Evolutionary conservation across 2,888 invertebrate species (phyloP), one percentile per base, ranked within the genome.

Genomic region (Xestia xanthographa): DNA sequence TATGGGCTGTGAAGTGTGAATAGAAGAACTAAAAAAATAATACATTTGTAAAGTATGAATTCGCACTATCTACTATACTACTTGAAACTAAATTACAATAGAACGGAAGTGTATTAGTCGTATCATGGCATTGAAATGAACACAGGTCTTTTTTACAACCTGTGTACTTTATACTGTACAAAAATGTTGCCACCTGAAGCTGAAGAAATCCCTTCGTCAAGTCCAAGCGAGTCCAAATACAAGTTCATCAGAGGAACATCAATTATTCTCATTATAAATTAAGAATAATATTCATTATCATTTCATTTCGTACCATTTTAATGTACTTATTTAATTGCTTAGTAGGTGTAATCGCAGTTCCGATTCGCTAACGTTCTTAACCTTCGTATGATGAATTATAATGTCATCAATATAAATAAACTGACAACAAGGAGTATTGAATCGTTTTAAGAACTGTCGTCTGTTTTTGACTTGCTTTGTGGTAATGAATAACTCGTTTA

Each of bases 381-480:
- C 78, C 80, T 78, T 71, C 62, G 66, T 60, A 76, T 66, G 58
- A 77, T 83, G 77, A 80, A 85, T 85, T 80, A 83, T 83, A 85
- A 79, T 79, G 72, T 87, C 83, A 86, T 87, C 81, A 81, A 77
- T 75, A 87, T 86, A 81, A 83, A 81, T 80, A 84, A 81, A 82
- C 66, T 63, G 68, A 77, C 66, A 77, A 75, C 67, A 70, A 66
- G 63, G 72, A 75, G 72, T 74, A 72, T 77, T 77, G 62, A 82
- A 79, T 75, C 75, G 72, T 68, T 73, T 66, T 68, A 76, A 68
- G 70, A 81, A 72, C 60, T n/a, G 70, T 77, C 62, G 75, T 77
- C 66, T 69, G 50, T 84, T 80, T 78, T 76, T 71, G 60, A 75
- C 69, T 79, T 69, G 72, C 48, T 69, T 69, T 69, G 50, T 74